Conservation (phyloP, 2,888 invertebrate genomes). For the Teleiodes luculella region DNA sequence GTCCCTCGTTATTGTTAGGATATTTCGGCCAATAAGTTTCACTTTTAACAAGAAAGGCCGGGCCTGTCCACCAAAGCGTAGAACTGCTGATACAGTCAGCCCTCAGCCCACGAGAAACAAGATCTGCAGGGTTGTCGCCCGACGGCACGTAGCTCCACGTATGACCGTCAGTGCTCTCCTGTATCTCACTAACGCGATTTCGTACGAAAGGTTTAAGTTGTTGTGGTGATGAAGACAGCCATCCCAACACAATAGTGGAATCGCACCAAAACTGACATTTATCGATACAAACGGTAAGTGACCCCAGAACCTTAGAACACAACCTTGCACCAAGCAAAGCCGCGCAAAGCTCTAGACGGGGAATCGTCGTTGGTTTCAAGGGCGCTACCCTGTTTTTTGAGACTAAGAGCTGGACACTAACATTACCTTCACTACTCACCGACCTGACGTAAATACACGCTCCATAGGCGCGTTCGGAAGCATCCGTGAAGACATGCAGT, state of each 20-base stretch:
- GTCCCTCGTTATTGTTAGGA: background rate
- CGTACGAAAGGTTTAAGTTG: background rate
- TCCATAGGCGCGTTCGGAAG: conserved; percentile 29
- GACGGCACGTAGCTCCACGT: conserved; percentile 4
- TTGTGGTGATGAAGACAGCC: background rate
- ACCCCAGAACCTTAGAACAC: conserved; percentile 13
- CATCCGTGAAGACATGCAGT: conserved; percentile 33
- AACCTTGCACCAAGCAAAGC: conserved; percentile 23
- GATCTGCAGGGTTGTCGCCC: conserved; percentile 12
- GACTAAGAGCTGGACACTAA: background rate
- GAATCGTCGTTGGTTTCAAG: conserved; percentile 24
- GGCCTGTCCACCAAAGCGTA: background rate
- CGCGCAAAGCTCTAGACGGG: conserved; percentile 28
- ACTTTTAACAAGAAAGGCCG: background rate
- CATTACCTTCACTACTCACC: background rate
- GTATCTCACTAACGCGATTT: background rate
- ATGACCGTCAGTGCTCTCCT: background rate
- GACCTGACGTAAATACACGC: conserved; percentile 32
- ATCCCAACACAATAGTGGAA: conserved; percentile 2
- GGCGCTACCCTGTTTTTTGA: conserved; percentile 28
- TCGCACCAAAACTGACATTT: conserved; percentile 8
- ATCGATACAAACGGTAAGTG: conserved; percentile 3
- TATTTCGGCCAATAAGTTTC: background rate
- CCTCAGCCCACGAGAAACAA: conserved; percentile 19
- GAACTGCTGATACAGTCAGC: conserved; percentile 4